A percentile compares a stretch with the other conserved stretches of the same genome.
Evolutionary conservation across 2,797 vertebrate genomes (phyloP).

Genomic region (Iguana delicatissima): DNA sequence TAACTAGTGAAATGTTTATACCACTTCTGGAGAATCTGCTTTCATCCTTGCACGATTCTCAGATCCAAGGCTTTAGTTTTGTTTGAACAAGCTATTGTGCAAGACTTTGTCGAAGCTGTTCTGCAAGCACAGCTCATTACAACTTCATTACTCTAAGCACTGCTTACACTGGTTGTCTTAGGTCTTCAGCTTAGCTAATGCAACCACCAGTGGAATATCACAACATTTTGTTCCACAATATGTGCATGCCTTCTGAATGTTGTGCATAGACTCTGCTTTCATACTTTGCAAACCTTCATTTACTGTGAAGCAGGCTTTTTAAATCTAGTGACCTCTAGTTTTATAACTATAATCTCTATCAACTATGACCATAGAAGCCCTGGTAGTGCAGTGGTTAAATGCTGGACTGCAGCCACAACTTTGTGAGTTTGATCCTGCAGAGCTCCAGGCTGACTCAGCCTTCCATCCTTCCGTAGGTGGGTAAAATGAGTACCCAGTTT

Average conservation of each 20-base stretch:
- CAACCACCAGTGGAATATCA: too few relatives aligned
- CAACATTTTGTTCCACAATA: too few relatives aligned
- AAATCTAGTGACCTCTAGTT: background rate
- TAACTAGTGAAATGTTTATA: background rate
- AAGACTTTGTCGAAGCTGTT: background rate
- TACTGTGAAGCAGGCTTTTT: background rate
- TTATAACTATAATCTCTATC: background rate
- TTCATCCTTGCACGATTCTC: too few relatives aligned
- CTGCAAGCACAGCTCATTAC: background rate
- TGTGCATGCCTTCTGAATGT: background rate
- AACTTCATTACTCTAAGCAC: background rate
- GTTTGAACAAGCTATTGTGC: too few relatives aligned
- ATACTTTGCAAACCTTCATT: background rate
- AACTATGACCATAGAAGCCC: background rate
- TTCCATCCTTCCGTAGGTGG: too few relatives aligned
- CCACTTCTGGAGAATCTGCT: background rate
- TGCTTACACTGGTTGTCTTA: background rate
- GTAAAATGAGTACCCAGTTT: too few relatives aligned
- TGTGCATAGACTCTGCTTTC: background rate
- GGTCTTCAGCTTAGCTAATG: background rate
- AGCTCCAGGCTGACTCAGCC: too few relatives aligned
- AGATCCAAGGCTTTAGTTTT: too few relatives aligned
- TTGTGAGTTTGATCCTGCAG: too few relatives aligned
- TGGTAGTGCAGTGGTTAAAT: too few relatives aligned
- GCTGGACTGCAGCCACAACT: too few relatives aligned